Base-by-base conservation (phyloP, 2,888 invertebrate genomes). In the Oeneis ivallda region DNA sequence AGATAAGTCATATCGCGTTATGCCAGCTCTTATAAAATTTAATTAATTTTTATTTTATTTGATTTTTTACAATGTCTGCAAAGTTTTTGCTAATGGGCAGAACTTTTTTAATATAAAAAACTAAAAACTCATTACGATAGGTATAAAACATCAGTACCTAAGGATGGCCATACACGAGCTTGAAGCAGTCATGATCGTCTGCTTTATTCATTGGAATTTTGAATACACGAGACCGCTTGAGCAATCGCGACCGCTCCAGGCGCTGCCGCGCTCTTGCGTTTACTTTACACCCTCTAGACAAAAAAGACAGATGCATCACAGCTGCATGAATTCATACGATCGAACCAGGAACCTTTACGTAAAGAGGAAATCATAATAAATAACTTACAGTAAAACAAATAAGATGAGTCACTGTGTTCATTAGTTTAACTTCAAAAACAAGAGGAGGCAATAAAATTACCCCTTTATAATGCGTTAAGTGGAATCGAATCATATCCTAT, bases 381-480 rank as follows among this genome's bases (percentile, higher is more conserved):
- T 43, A 65, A 64, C 41, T 43, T 43, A 37, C 66, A 65, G 45
- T 76, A 77, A 74, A 83, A 83, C 76, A 79, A 87, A 89, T 82
- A 77, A 68, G 84, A 78, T 78, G 80, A 86, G 80, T 89, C 90
- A 90, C 74, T 76, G 57, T 70, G 78, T 86, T 91, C 89, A 92
- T 91, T 89, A 91, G 87, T 87, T 78, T 86, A 85, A 86, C 86
- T 86, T 85, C 82, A 80, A 79, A 79, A 87, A 85, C 87, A 85
- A 80, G 81, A 83, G 85, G 78, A 79, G 82, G 84, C 81, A 85
- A 89, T 89, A 86, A 88, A 89, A 90, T 88, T 86, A 88, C 89
- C 89, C 89, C 87, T 86, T 86, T 85, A 86, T 84, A 82, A 84
- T 82, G 87, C 86, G 89, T 86, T 89, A 89, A 91, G 90, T 92